These are phyloP conservation scores for Myotis lucifugus DNA, from an alignment of 2,113 vertebrate genomes.

Conservation along the genomic window DNA sequence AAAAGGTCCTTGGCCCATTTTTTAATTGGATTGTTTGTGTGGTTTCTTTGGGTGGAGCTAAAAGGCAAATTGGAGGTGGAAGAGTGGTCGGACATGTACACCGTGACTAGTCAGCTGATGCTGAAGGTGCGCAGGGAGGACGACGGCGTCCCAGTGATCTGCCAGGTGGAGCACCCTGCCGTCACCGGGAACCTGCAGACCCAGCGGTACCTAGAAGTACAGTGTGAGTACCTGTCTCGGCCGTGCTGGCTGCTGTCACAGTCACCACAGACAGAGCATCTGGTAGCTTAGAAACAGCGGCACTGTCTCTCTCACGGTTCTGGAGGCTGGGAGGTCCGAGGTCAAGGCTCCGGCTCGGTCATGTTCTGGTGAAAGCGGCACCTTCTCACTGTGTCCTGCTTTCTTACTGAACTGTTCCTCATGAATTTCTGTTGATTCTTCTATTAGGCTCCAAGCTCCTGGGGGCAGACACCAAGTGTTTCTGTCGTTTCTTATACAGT, in stretches of 20 bases:
- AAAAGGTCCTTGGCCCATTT: not conserved
- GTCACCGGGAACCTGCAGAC: slow-evolving; percentile 94
- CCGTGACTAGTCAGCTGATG: slow-evolving; percentile 92
- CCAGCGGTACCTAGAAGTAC: slow-evolving; percentile 95
- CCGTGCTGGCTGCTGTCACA: not conserved
- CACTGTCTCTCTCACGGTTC: too few species aligned
- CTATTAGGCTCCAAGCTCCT: not conserved
- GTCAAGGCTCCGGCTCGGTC: not conserved
- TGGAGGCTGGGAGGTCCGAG: not conserved
- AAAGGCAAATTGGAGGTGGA: slow-evolving; percentile 92
- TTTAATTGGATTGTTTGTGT: not conserved
- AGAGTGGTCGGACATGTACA: slow-evolving; percentile 95
- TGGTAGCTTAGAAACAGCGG: not conserved
- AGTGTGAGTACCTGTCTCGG: slow-evolving; percentile 89
- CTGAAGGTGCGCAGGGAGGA: slow-evolving; percentile 95
- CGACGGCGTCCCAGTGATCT: slow-evolving; percentile 94
- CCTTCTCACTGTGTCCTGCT: not conserved
- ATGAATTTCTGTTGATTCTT: not conserved
- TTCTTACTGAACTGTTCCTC: not conserved
- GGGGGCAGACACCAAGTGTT: not conserved
- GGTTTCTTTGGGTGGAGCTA: not conserved
- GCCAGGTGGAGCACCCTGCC: slow-evolving; percentile 96
- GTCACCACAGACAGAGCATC: not conserved
- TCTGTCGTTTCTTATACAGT: not conserved
- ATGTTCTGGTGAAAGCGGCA: too few species aligned